Base-by-base conservation (phyloP, 2,888 invertebrate genomes). In the Timandra comae region DNA sequence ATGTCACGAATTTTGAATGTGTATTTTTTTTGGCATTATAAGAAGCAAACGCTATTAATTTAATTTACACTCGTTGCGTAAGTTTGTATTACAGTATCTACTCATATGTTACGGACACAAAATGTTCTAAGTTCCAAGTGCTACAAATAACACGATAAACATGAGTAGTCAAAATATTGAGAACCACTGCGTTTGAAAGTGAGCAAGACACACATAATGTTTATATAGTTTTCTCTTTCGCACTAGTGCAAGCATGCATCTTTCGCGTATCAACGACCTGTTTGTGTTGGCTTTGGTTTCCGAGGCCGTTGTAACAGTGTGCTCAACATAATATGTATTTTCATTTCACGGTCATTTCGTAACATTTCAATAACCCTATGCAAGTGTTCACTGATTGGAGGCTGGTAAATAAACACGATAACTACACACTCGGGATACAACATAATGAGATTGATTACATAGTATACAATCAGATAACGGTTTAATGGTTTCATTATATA, bases 311-410 rank as follows among this genome's bases (percentile, higher is more conserved):
- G 74, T 69, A 72, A 68, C 64, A 63, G 57, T 61, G 56, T 51
- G 64, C 59, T 50, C 55, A 56, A 53, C 54, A 67, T 64, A 67
- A 65, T 67, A 71, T 69, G 69, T 73, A 71, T 74, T 75, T 74
- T 69, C 62, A 73, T 75, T 78, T 80, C 76, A 80, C 75, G 78
- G 79, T 67, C 73, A 69, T 80, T 80, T 77, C 70, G 70, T 76
- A 76, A 78, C 63, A 65, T 76, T 77, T 72, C 69, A 73, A 70
- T 68, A 68, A 64, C 56, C 59, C 60, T 55, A 52, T 43, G 52
- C 53, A 46, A 53, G 54, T 62, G 60, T 55, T 55, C 48, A 47
- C 43, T 50, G 55, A 59, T 55, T 62, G 61, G 29, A 55, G 47
- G 50, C 56, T 55, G 54, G 62, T 69, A 68, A 68, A 73, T 66